phyloP scores from a whole-genome alignment of 2,797 vertebrate genomes.

The Lepilemur ruficaudatus region DNA sequence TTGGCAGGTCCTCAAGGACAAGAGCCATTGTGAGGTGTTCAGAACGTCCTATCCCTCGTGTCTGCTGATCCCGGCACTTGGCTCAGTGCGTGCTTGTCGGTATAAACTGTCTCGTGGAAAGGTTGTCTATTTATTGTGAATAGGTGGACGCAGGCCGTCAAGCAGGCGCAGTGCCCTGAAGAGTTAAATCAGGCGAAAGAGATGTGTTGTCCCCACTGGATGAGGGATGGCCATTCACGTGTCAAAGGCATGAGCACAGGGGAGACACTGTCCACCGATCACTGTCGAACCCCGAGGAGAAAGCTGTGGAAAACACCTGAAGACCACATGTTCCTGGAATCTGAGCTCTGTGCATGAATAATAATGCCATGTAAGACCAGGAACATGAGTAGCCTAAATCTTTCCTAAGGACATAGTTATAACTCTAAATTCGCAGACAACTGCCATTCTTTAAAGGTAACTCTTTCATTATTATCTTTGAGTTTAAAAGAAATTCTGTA shows the following conservation, averaged over 20 bases:
- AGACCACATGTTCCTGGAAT: conserved; percentile 40
- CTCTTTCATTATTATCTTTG: neutral
- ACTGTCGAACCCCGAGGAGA: neutral
- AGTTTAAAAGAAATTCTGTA: conserved; percentile 16
- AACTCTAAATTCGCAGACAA: neutral
- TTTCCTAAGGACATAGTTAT: neutral
- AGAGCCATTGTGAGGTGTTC: neutral
- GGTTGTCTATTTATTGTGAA: neutral
- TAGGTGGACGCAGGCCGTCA: neutral
- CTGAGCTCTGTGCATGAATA: neutral
- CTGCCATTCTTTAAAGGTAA: neutral
- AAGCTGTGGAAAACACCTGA: conserved; percentile 60
- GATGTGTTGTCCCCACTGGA: neutral
- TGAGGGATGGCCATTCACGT: neutral
- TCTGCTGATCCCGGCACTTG: neutral
- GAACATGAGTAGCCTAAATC: neutral
- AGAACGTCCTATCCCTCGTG: neutral
- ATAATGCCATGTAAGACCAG: neutral
- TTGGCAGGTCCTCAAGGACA: neutral
- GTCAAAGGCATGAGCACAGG: neutral
- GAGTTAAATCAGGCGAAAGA: conserved; percentile 26
- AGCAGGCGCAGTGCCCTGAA: neutral
- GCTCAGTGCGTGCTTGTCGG: neutral
- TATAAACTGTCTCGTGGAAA: neutral
- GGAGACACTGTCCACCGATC: neutral